Percentiles rank a stretch among this genome's conserved stretches.
Evolutionary conservation across 2,113 vertebrate genomes (phyloP).

Genomic region (Sceloporus undulatus): DNA sequence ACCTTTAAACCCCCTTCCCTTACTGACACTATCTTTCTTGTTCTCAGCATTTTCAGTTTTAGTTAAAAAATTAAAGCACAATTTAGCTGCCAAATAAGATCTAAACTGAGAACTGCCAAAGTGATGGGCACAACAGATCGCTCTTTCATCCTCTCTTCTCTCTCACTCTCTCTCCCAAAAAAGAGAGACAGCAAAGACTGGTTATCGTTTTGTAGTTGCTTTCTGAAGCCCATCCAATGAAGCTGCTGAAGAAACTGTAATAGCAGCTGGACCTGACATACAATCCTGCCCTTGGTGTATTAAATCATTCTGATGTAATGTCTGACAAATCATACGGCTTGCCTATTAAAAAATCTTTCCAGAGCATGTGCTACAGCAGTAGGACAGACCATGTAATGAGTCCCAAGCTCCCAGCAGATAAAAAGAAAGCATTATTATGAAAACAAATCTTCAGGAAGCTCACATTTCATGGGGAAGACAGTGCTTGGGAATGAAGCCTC

Average conservation of each 20-base stretch:
- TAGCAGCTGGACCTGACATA: conserved; percentile 79
- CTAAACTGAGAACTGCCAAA: neutral
- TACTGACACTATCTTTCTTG: conserved; percentile 2
- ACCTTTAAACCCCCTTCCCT: neutral
- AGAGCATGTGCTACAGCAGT: conserved; percentile 81
- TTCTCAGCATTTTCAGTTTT: conserved; percentile 17
- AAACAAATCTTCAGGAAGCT: conserved; percentile 64
- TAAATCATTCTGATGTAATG: conserved; percentile 94
- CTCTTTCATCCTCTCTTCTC: conserved; percentile 45
- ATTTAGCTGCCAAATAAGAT: neutral
- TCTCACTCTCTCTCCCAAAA: conserved; percentile 8
- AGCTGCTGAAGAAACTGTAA: conserved; percentile 53
- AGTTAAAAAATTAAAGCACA: neutral
- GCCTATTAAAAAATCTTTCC: conserved; percentile 82
- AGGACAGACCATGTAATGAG: conserved; percentile 86
- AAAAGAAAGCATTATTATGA: conserved; percentile 57
- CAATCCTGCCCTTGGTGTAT: conserved; percentile 86
- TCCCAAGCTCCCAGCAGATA: conserved; percentile 63
- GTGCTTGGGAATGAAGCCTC: conserved; percentile 52
- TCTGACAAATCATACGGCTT: conserved; percentile 85
- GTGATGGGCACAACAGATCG: conserved; percentile 46
- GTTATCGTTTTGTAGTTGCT: conserved; percentile 69
- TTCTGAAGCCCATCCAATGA: conserved; percentile 70
- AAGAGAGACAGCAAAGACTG: conserved; percentile 62
- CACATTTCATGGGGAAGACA: conserved; percentile 41